These are phyloP conservation scores for Prosopocoilus inquinatus DNA, from an alignment of 2,888 invertebrate species.

Conservation along the genomic window DNA sequence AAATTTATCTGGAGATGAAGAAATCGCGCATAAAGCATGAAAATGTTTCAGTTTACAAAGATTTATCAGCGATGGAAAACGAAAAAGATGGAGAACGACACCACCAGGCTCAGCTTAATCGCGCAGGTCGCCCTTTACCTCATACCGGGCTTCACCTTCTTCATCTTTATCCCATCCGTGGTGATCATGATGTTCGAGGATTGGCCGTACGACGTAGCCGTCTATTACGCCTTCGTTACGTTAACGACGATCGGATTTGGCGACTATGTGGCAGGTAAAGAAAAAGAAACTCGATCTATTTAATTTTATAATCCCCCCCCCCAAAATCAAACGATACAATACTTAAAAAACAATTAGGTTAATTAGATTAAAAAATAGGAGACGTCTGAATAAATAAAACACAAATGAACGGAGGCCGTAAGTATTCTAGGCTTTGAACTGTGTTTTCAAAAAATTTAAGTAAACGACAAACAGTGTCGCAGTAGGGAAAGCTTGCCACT, in stretches of 20 bases:
- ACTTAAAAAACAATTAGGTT: not conserved
- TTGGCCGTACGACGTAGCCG: slow-evolving; percentile 80
- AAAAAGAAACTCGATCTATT: not conserved
- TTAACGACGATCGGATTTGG: slow-evolving; percentile 90
- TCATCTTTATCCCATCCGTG: slow-evolving; percentile 82
- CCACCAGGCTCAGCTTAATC: slow-evolving; percentile 68
- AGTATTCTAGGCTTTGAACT: too few species aligned
- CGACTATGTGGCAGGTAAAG: slow-evolving; percentile 84
- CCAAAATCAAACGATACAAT: not conserved
- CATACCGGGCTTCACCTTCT: slow-evolving; percentile 85
- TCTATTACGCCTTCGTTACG: slow-evolving; percentile 87
- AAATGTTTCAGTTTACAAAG: slow-evolving; percentile 64
- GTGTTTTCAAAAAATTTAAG: too few species aligned
- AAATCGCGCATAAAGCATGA: too few species aligned
- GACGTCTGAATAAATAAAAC: too few species aligned
- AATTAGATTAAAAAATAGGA: too few species aligned
- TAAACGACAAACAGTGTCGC: too few species aligned
- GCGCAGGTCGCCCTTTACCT: slow-evolving; percentile 80
- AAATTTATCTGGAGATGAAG: too few species aligned
- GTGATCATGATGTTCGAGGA: slow-evolving; percentile 81
- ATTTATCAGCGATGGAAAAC: slow-evolving; percentile 80
- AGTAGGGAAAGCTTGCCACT: too few species aligned
- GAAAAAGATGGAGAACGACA: slow-evolving; percentile 63
- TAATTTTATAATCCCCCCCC: too few species aligned
- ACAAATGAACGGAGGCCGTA: too few species aligned